Conservation (phyloP, 2,113 vertebrate genomes). For the Struthio camelus region DNA sequence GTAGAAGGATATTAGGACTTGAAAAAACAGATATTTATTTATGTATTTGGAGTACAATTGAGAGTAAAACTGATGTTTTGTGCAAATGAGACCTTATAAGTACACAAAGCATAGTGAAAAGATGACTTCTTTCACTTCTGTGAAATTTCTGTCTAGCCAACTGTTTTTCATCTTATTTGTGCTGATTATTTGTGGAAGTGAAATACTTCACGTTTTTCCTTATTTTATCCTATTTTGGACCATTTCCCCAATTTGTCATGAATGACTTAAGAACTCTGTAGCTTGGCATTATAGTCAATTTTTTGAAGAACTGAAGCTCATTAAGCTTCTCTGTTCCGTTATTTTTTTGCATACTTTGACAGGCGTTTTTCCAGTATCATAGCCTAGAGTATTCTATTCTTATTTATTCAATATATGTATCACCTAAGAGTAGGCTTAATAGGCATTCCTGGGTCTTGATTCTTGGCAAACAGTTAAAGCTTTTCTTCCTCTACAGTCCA, state of each 20-base stretch:
- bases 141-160: background rate
- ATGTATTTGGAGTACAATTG: no score
- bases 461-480: background rate
- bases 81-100: no score
- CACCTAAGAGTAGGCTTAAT: background rate
- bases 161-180: background rate
- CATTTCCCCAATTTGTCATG: background rate
- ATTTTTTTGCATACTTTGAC: background rate
- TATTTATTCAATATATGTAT: background rate
- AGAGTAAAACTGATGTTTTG: no score
- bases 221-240: conserved; percentile 43
- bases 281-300: background rate
- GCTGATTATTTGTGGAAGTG: background rate
- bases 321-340: background rate
- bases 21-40: no score
- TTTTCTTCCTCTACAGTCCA: background rate
- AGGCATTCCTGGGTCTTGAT: background rate
- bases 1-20: no score
- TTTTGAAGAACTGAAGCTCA: background rate
- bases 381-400: background rate
- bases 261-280: background rate
- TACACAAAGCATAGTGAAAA: no score
- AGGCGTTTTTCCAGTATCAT: background rate
- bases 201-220: conserved; percentile 6
- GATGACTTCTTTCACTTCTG: background rate